Percentiles rank a stretch among this genome's conserved stretches.
Conservation (phyloP, 2,888 invertebrate genomes). For the Proisotoma minuta region DNA sequence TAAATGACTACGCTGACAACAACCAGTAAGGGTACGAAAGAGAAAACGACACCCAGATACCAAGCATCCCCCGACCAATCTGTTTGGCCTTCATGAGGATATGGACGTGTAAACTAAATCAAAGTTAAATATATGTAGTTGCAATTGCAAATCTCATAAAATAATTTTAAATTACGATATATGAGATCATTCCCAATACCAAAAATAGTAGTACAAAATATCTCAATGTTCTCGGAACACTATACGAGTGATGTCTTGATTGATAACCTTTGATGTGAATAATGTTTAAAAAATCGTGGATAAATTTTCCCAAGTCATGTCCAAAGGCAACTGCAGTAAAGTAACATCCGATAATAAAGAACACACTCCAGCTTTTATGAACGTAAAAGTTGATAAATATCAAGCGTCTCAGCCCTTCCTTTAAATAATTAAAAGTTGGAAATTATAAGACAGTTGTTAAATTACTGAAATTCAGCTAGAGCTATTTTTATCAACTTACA, state of each 20-base stretch:
- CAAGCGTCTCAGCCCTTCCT: conserved; percentile 33
- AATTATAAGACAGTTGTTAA: not conserved
- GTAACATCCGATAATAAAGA: conserved; percentile 28
- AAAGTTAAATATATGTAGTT: too few species aligned
- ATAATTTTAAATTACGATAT: too few species aligned
- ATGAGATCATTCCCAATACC: conserved; percentile 22
- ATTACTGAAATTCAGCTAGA: not conserved
- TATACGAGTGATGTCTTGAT: conserved; percentile 22
- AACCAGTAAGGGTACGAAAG: conserved; percentile 9
- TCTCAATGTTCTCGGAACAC: conserved; percentile 17
- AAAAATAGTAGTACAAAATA: conserved; percentile 15
- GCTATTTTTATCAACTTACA: not conserved
- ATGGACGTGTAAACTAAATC: conserved; percentile 13
- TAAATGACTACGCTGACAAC: conserved; percentile 4
- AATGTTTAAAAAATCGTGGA: conserved; percentile 40
- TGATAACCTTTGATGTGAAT: conserved; percentile 36
- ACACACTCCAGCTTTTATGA: conserved; percentile 13
- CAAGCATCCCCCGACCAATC: not conserved
- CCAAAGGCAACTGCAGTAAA: conserved; percentile 28
- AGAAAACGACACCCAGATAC: conserved; percentile 6
- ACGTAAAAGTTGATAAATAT: conserved; percentile 31
- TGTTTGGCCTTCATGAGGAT: conserved; percentile 20
- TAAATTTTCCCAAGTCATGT: conserved; percentile 32
- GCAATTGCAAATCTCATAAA: too few species aligned
- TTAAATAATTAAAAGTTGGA: conserved; percentile 4